phyloP scores from a whole-genome alignment of 37 sponge, comb jelly and placozoan species.

The Oscarella lobularis region DNA sequence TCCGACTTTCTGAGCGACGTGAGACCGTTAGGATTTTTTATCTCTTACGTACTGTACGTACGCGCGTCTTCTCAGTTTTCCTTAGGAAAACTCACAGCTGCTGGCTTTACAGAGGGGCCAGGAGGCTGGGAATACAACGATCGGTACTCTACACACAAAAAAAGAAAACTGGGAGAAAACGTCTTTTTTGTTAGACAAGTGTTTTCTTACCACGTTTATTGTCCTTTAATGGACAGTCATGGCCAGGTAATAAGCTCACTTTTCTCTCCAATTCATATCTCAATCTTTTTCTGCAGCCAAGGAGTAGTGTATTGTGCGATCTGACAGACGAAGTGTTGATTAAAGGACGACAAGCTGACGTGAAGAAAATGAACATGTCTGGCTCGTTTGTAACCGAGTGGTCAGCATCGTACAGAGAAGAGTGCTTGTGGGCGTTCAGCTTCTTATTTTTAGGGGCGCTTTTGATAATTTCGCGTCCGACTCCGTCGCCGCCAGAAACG shows the following conservation, averaged over 20 bases:
- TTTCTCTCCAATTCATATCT: no score
- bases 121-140: slow-evolving; percentile 38
- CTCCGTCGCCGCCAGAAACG: background rate
- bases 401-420: background rate
- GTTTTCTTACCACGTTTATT: slow-evolving; percentile 38
- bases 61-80: no score
- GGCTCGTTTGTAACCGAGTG: slow-evolving; percentile 50
- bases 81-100: no score
- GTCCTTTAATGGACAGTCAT: slow-evolving; percentile 18
- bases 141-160: no score
- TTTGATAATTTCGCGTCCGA: background rate
- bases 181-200: slow-evolving; percentile 15
- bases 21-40: no score
- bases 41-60: no score
- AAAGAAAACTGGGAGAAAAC: background rate
- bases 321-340: slow-evolving; percentile 18
- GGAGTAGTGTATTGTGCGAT: slow-evolving; percentile 16
- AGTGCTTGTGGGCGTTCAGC: background rate
- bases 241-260: slow-evolving; percentile 11
- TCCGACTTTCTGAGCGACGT: slow-evolving; percentile 12
- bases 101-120: slow-evolving; percentile 23
- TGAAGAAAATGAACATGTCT: slow-evolving; percentile 10
- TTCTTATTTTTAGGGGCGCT: background rate
- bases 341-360: slow-evolving; percentile 19
- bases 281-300: background rate